These are phyloP conservation scores for Nipponia nippon DNA, from an alignment of 2,113 vertebrate species.

Conservation along the genomic window DNA sequence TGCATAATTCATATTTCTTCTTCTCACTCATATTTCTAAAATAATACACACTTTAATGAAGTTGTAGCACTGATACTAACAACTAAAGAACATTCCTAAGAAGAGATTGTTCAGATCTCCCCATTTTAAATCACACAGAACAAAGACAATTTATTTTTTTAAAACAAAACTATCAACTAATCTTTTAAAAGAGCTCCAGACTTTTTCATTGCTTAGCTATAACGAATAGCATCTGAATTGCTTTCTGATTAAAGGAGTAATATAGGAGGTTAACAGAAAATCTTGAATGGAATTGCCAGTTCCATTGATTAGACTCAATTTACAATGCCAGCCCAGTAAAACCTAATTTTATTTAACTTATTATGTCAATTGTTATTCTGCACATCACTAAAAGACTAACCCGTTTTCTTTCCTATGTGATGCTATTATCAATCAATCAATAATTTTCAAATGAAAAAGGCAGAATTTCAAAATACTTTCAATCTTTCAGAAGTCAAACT, in stretches of 20 bases:
- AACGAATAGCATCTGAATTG: not conserved
- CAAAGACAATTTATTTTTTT: not conserved
- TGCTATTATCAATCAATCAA: slow-evolving; percentile 19
- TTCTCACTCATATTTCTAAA: not conserved
- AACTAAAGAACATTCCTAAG: not conserved
- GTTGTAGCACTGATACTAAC: not conserved
- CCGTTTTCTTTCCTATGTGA: not conserved
- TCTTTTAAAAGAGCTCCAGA: not conserved
- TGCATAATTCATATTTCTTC: not conserved
- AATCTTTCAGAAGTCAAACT: not conserved
- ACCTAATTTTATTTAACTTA: slow-evolving; percentile 33
- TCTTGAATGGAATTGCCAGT: slow-evolving; percentile 36
- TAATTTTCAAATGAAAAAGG: not conserved
- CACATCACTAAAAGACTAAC: not conserved
- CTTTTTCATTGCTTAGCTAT: not conserved
- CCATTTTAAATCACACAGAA: not conserved
- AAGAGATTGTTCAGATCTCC: not conserved
- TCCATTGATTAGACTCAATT: slow-evolving; percentile 37
- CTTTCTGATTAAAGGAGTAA: slow-evolving; percentile 35
- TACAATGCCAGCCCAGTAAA: not conserved
- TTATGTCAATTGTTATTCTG: slow-evolving; percentile 30
- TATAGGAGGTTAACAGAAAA: slow-evolving; percentile 38
- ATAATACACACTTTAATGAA: not conserved
- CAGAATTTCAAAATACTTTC: not conserved
- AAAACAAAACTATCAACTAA: not conserved